Percentiles rank a stretch among this genome's conserved stretches.
Evolutionary conservation across 2,888 invertebrate genomes (phyloP).

Genomic region (Cyrtodaria siliqua): DNA sequence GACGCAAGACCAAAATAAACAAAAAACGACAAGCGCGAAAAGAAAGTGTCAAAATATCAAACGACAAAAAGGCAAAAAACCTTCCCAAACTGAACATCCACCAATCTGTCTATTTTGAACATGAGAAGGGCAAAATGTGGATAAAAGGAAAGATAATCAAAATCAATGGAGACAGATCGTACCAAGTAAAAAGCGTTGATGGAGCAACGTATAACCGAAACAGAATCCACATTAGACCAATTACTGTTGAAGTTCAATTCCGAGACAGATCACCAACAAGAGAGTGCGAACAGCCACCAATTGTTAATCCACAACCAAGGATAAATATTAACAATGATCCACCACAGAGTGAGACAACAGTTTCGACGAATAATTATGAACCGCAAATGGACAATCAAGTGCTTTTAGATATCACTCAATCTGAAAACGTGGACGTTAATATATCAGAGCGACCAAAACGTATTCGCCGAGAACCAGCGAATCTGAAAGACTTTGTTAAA

Average conservation of each 20-base stretch:
- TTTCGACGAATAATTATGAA: too few species aligned
- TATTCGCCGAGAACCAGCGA: conserved; percentile 4
- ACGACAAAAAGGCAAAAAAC: conserved; percentile 34
- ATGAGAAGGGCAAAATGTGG: conserved; percentile 21
- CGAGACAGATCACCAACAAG: conserved; percentile 19
- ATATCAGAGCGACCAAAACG: conserved; percentile 14
- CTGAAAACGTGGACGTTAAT: neutral
- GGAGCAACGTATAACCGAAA: conserved; percentile 25
- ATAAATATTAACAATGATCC: neutral
- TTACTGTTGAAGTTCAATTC: conserved; percentile 9
- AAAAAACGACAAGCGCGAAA: conserved; percentile 24
- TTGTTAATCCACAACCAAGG: neutral
- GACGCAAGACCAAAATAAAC: neutral
- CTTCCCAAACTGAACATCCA: conserved; percentile 25
- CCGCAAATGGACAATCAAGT: too few species aligned
- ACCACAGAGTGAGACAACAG: too few species aligned
- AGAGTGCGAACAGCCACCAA: neutral
- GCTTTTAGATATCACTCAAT: too few species aligned
- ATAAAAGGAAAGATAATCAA: conserved; percentile 11
- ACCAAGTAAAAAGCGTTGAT: conserved; percentile 1
- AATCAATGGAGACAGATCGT: conserved; percentile 8
- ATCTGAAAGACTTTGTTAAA: conserved; percentile 32
- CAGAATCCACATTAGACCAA: conserved; percentile 30
- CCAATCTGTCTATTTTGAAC: too few species aligned
- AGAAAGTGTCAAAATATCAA: conserved; percentile 7